Percentiles rank a stretch among this genome's conserved stretches.
Evolutionary conservation across 2,888 invertebrate species (phyloP).

Genomic region (Sericinus montela): DNA sequence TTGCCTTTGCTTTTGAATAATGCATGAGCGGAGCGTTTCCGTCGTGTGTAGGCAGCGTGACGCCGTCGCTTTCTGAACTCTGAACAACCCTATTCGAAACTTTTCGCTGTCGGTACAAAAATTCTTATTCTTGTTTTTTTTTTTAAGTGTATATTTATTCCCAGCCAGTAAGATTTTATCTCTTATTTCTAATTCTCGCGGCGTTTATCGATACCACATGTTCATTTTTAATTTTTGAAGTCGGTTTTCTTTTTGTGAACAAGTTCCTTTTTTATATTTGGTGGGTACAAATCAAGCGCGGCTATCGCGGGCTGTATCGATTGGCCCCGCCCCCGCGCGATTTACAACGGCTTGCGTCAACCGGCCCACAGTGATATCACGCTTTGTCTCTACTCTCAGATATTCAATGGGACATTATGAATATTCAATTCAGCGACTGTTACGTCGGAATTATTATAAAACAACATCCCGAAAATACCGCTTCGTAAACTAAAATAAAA

Average conservation of each 20-base stretch:
- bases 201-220: slow-evolving; percentile 59
- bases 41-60: slow-evolving; percentile 79
- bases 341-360: slow-evolving; percentile 55
- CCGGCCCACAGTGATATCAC: slow-evolving; percentile 47
- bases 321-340: slow-evolving; percentile 46
- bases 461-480: too few relatives aligned
- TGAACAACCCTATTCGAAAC: slow-evolving; percentile 32
- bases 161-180: slow-evolving; percentile 22
- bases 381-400: slow-evolving; percentile 32
- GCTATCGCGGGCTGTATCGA: slow-evolving; percentile 46
- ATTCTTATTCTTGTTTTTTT: slow-evolving; percentile 11
- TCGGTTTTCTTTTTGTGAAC: slow-evolving; percentile 52
- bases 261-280: slow-evolving; percentile 53
- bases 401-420: slow-evolving; percentile 28
- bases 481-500: too few relatives aligned
- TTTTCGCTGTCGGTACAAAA: slow-evolving; percentile 31
- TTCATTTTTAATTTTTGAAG: slow-evolving; percentile 65
- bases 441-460: background rate
- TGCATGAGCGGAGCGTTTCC: slow-evolving; percentile 76
- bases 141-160: slow-evolving; percentile 5
- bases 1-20: slow-evolving; percentile 75
- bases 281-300: slow-evolving; percentile 64
- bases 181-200: slow-evolving; percentile 38
- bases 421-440: slow-evolving; percentile 26
- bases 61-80: slow-evolving; percentile 43